Conservation (phyloP, 2,113 vertebrate genomes). For the Chaetodon auriga region DNA sequence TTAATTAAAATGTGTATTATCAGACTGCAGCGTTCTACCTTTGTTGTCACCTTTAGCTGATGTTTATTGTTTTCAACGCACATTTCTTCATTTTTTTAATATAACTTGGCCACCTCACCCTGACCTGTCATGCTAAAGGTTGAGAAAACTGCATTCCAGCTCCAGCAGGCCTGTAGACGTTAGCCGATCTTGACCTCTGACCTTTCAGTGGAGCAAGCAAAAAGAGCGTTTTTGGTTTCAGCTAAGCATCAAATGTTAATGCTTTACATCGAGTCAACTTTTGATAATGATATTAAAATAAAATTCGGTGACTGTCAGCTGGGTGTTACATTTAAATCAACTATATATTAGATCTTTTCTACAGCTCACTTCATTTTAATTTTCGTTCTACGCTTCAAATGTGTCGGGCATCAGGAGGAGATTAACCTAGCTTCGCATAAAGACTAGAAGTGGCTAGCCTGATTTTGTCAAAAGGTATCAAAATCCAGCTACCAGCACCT, state of each 20-base stretch:
- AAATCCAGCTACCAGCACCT: neutral
- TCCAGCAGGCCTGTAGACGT: neutral
- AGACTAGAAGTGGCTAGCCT: neutral
- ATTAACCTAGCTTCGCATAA: slow-evolving; percentile 4
- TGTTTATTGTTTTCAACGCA: neutral
- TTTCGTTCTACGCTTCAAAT: too few relatives aligned
- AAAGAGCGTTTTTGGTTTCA: neutral
- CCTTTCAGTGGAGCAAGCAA: neutral
- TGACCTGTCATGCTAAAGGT: neutral
- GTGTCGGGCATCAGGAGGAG: too few relatives aligned
- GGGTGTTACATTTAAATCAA: neutral
- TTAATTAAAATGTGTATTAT: neutral
- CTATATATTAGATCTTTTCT: neutral
- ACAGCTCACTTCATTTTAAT: neutral
- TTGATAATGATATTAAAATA: neutral
- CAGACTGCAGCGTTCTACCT: neutral
- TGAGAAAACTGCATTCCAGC: neutral
- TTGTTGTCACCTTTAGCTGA: neutral
- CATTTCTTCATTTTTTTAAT: neutral
- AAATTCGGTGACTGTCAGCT: neutral
- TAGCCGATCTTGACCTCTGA: neutral
- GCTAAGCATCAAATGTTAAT: neutral
- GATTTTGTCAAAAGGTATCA: neutral
- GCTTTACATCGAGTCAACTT: neutral
- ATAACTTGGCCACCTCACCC: neutral